Percentiles rank a stretch among this genome's conserved stretches.
phyloP scores from a whole-genome alignment of 2,113 vertebrate species.

The Hystrix brachyura region DNA sequence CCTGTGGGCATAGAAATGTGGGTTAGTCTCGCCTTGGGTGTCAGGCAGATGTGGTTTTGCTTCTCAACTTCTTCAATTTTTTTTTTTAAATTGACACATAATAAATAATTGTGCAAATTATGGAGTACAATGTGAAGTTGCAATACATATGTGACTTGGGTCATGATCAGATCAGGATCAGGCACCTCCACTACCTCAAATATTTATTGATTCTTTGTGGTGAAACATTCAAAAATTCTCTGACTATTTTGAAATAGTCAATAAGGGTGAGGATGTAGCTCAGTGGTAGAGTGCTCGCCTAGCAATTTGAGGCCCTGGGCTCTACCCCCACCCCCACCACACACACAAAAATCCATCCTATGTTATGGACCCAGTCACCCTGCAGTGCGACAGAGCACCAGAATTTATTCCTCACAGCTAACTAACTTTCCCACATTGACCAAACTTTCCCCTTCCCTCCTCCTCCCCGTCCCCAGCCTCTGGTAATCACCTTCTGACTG shows the following conservation, averaged over 20 bases:
- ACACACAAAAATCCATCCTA: background rate
- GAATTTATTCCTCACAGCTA: background rate
- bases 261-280: no score
- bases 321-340: background rate
- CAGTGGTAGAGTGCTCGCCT: background rate
- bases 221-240: background rate
- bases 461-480: no score
- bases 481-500: no score
- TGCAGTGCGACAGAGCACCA: background rate
- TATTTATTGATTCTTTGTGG: background rate
- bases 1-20: fast-evolving
- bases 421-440: background rate
- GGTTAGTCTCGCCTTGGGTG: background rate
- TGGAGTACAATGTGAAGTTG: background rate
- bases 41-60: background rate
- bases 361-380: background rate
- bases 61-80: background rate
- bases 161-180: background rate
- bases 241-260: background rate
- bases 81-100: background rate
- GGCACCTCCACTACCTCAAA: background rate
- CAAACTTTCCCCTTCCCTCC: background rate
- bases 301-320: background rate
- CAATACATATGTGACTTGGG: background rate
- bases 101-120: background rate